Percentiles rank a stretch among this genome's conserved stretches.
These are phyloP conservation scores for Phataginus tricuspis DNA, from an alignment of 2,797 vertebrate genomes.

Conservation along the genomic window DNA sequence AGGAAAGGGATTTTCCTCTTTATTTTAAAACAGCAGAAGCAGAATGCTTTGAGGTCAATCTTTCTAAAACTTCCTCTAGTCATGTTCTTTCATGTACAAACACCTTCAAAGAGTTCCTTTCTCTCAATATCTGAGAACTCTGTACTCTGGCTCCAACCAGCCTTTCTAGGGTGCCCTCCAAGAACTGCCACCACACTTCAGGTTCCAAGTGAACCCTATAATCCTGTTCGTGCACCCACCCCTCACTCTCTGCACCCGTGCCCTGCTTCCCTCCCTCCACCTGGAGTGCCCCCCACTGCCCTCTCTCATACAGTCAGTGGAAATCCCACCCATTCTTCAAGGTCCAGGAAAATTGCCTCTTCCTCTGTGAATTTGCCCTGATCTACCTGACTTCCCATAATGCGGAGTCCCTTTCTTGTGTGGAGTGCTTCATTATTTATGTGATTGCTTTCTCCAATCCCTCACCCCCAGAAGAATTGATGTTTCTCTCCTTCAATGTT, in stretches of 20 bases:
- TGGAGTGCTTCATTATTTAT: neutral
- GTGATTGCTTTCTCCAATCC: neutral
- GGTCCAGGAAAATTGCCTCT: neutral
- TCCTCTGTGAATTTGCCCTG: neutral
- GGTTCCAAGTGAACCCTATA: neutral
- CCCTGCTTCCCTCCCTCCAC: neutral
- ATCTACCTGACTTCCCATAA: neutral
- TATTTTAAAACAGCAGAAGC: neutral
- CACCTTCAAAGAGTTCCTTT: neutral
- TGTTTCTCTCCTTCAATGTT: neutral
- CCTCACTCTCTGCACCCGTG: neutral
- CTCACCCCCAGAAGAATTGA: neutral
- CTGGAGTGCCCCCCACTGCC: neutral
- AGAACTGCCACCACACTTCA: neutral
- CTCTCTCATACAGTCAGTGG: neutral
- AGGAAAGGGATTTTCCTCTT: neutral
- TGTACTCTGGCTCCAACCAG: neutral
- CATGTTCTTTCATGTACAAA: neutral
- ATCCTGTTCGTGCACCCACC: neutral
- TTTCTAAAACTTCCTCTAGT: neutral
- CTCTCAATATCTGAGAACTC: neutral
- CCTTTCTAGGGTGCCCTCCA: neutral
- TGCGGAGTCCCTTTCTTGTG: neutral
- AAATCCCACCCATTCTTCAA: neutral
- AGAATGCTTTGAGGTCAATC: neutral